Evolutionary conservation across 2,888 invertebrate genomes (phyloP).

Genomic region (Eubasilissa splendida): DNA sequence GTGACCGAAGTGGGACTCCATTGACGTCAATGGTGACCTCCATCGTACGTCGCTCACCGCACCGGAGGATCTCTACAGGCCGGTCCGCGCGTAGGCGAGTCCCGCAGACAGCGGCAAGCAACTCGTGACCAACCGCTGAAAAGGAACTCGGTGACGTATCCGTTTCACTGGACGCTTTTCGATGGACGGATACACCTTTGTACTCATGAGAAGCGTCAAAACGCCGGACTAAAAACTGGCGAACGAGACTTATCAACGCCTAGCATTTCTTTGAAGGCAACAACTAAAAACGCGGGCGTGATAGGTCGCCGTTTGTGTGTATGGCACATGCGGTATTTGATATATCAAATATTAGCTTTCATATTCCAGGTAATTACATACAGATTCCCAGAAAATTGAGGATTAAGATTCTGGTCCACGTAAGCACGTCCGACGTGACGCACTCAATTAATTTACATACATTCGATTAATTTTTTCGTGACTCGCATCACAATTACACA

Average conservation of each 20-base stretch:
- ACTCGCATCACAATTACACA: too few relatives aligned
- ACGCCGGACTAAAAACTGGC: neutral
- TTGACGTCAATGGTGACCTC: conserved; percentile 85
- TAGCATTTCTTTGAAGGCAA: conserved; percentile 33
- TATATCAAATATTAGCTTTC: conserved; percentile 5
- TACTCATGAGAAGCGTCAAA: neutral
- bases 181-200: neutral
- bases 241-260: conserved; percentile 34
- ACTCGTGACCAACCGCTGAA: neutral
- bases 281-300: neutral
- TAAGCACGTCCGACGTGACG: neutral
- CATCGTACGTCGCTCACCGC: conserved; percentile 65
- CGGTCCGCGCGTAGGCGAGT: neutral
- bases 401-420: neutral
- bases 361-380: conserved; percentile 9
- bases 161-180: too few relatives aligned
- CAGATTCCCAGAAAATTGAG: neutral
- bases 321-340: neutral
- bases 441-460: neutral
- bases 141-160: neutral
- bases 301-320: conserved; percentile 6
- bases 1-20: conserved; percentile 70
- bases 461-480: too few relatives aligned
- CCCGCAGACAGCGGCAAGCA: neutral
- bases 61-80: conserved; percentile 21